phyloP scores from a whole-genome alignment of 1,140 invertebrate species.

The Solenopsis fugax region DNA sequence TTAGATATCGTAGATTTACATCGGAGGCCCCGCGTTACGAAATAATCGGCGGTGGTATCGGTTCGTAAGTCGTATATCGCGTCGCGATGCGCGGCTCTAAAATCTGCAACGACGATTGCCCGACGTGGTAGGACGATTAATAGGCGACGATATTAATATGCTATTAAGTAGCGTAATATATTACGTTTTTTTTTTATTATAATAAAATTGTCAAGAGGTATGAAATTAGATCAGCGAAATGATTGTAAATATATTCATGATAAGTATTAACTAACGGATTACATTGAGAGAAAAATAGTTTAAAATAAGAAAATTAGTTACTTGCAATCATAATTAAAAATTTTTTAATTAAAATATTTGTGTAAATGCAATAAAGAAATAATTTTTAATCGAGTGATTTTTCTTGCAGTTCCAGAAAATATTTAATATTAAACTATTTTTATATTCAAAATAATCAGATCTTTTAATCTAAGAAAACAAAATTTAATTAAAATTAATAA shows the following conservation, averaged over 20 bases:
- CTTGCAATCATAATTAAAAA: too few relatives aligned
- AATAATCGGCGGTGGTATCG: background rate
- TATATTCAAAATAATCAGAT: too few relatives aligned
- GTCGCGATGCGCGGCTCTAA: background rate
- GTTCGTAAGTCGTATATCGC: constrained; percentile 18
- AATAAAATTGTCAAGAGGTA: background rate
- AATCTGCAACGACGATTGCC: background rate
- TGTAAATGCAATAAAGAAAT: too few relatives aligned
- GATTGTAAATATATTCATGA: background rate
- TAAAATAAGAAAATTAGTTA: too few relatives aligned
- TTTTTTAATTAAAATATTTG: too few relatives aligned
- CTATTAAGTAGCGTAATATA: background rate
- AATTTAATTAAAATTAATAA: too few relatives aligned
- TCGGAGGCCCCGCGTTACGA: background rate
- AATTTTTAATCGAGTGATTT: too few relatives aligned
- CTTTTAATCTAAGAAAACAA: too few relatives aligned
- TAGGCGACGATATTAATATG: background rate
- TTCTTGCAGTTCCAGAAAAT: too few relatives aligned
- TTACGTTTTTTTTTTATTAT: background rate
- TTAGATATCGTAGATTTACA: constrained; percentile 35
- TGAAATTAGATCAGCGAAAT: background rate
- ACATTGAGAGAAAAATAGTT: too few relatives aligned
- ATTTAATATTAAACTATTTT: too few relatives aligned
- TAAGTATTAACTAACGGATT: background rate
- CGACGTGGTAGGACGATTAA: background rate